These are phyloP conservation scores for Cavia porcellus DNA, from an alignment of 2,113 vertebrate genomes.

Conservation along the genomic window DNA sequence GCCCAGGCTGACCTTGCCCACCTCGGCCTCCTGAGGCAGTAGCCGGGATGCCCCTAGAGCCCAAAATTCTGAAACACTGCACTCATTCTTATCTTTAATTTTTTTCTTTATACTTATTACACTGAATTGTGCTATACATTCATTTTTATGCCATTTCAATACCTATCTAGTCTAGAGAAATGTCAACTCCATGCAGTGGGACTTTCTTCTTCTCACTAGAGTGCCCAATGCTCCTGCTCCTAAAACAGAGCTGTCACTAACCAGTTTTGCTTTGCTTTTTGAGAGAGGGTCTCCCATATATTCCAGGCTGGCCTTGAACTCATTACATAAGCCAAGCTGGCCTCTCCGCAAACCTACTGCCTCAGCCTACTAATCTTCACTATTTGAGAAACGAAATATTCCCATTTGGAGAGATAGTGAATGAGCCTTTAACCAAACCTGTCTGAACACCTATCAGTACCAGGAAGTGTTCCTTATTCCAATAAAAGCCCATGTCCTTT, in stretches of 20 bases:
- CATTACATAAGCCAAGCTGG: neutral
- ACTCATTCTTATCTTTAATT: neutral
- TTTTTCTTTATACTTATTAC: neutral
- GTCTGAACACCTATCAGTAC: neutral
- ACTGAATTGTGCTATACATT: neutral
- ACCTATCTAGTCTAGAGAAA: neutral
- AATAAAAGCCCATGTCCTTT: neutral
- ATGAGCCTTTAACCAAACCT: neutral
- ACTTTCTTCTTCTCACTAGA: neutral
- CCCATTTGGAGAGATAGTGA: neutral
- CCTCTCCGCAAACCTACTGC: neutral
- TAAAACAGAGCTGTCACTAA: neutral
- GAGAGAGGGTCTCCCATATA: neutral
- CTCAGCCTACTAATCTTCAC: neutral
- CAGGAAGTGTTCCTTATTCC: neutral
- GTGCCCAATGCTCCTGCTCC: neutral
- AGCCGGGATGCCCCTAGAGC: neutral
- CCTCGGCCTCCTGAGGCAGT: neutral
- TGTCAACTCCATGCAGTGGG: neutral
- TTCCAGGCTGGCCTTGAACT: neutral
- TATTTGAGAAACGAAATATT: neutral
- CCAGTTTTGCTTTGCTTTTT: neutral
- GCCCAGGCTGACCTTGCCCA: neutral
- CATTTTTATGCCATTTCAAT: conserved; percentile 12
- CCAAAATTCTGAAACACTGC: neutral